Percentiles rank a stretch among this genome's conserved stretches.
These are phyloP conservation scores for Eulemur rubriventer DNA, from an alignment of 2,797 vertebrate species.

Conservation along the genomic window DNA sequence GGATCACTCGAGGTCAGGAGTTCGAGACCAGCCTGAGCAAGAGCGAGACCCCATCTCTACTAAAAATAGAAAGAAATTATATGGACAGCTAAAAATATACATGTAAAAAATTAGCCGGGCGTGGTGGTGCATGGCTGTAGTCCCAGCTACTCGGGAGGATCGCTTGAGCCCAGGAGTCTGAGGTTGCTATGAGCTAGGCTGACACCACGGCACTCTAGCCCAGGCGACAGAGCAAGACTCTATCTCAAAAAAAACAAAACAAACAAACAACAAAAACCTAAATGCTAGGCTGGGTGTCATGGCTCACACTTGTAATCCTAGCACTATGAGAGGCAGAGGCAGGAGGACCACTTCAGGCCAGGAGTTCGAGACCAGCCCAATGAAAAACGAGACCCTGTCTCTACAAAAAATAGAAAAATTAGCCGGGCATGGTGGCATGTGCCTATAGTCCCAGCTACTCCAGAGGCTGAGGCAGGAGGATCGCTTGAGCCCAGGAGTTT, in stretches of 20 bases:
- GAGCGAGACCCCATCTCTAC: background rate
- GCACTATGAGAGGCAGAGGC: too few species aligned
- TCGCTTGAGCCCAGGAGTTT: background rate
- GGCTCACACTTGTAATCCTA: too few species aligned
- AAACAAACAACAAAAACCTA: too few species aligned
- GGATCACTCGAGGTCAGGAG: too few species aligned
- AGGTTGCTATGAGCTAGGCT: background rate
- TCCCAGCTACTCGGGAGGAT: background rate
- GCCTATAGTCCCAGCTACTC: background rate
- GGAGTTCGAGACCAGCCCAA: background rate
- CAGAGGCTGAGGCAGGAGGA: background rate
- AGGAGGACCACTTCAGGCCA: too few species aligned
- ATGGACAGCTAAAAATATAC: too few species aligned
- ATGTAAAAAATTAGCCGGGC: background rate
- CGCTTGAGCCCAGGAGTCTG: background rate
- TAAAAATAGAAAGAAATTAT: too few species aligned
- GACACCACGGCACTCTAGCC: too few species aligned
- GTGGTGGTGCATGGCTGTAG: background rate
- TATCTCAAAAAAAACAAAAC: too few species aligned
- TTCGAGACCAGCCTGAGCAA: background rate
- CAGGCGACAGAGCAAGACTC: too few species aligned
- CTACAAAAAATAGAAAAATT: background rate
- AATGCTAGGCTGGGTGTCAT: too few species aligned
- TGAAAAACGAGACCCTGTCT: background rate
- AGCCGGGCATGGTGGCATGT: background rate